phyloP scores from a whole-genome alignment of 2,797 vertebrate genomes.

The Melanotaenia pygmaea region DNA sequence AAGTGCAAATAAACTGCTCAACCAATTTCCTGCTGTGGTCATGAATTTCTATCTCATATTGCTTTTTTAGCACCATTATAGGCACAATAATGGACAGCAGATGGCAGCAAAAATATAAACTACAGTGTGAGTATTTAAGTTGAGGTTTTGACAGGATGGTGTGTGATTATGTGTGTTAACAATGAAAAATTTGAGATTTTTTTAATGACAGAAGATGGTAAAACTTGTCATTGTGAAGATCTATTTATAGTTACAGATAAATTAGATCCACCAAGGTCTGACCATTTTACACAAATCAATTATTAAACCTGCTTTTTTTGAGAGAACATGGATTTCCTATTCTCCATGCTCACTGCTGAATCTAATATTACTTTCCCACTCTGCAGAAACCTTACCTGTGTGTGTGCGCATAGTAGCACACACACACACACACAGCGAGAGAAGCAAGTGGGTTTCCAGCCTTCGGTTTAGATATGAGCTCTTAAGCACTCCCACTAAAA shows the following conservation, averaged over 20 bases:
- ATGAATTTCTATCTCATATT: conserved; percentile 41
- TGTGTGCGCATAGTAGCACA: no score
- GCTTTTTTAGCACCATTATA: conserved; percentile 6
- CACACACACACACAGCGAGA: background rate
- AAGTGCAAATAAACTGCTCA: conserved; percentile 76
- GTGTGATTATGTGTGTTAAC: background rate
- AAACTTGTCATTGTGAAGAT: no score
- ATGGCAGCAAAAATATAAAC: conserved; percentile 70
- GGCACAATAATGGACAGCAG: conserved; percentile 58
- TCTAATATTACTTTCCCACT: conserved; percentile 45
- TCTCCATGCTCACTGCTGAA: conserved; percentile 4
- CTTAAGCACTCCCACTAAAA: conserved; percentile 71
- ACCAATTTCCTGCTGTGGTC: conserved; percentile 45
- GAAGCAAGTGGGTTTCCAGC: conserved; percentile 31
- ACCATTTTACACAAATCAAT: conserved; percentile 36
- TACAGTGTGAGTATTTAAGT: background rate
- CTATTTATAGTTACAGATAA: background rate
- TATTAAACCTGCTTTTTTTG: conserved; percentile 49
- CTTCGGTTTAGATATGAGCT: conserved; percentile 57
- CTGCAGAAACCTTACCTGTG: conserved; percentile 39
- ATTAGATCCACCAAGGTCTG: conserved; percentile 2
- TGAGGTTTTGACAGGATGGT: conserved; percentile 5
- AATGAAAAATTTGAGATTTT: background rate
- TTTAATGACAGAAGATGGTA: background rate
- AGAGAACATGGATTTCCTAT: conserved; percentile 43